phyloP scores from a whole-genome alignment of 64 coral and sea anemone genomes.

The Montipora efflorescens region DNA sequence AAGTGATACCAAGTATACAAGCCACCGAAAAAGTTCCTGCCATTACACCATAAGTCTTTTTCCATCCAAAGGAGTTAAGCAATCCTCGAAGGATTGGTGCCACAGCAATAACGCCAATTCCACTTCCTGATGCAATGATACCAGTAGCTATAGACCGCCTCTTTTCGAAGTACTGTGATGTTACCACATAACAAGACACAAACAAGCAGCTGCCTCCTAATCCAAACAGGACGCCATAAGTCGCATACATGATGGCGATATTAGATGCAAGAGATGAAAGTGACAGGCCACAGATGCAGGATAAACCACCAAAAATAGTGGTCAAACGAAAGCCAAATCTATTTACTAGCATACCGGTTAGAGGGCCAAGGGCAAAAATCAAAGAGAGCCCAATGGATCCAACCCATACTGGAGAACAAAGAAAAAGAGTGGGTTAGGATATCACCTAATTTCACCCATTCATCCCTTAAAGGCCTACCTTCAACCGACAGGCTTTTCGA shows the following conservation, averaged over 20 bases:
- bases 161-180: conserved; percentile 59
- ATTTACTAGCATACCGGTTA: conserved; percentile 16
- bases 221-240: conserved; percentile 61
- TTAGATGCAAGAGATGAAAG: conserved; percentile 42
- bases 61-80: conserved; percentile 40
- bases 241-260: conserved; percentile 42
- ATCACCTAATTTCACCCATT: no score
- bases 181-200: conserved; percentile 43
- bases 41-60: conserved; percentile 20
- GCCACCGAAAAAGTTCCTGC: conserved; percentile 36
- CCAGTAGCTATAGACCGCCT: conserved; percentile 55
- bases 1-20: neutral
- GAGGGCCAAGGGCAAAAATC: conserved; percentile 19
- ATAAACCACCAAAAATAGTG: conserved; percentile 31
- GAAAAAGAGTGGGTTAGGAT: neutral
- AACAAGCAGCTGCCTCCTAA: conserved; percentile 59
- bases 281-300: conserved; percentile 42
- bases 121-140: conserved; percentile 53
- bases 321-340: conserved; percentile 47
- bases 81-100: conserved; percentile 33
- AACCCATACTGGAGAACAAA: conserved; percentile 55
- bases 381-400: conserved; percentile 55
- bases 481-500: no score
- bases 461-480: no score
- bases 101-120: conserved; percentile 34